Conservation (phyloP, 2,113 vertebrate genomes). For the Odontesthes bonariensis region DNA sequence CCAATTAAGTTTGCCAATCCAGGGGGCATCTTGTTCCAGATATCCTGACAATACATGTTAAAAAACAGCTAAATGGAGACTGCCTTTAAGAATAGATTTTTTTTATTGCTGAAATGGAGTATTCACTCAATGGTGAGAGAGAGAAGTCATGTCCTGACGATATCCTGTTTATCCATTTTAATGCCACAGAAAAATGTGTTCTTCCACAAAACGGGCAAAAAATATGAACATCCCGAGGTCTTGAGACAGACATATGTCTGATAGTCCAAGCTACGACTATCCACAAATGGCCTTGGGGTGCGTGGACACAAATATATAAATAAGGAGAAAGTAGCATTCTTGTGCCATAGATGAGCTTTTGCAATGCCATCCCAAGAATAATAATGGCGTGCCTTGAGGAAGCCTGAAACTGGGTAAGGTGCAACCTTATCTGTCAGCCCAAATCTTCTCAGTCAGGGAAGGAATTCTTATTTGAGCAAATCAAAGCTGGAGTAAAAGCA, state of each 20-base stretch:
- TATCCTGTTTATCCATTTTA: slow-evolving; percentile 7
- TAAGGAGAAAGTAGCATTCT: slow-evolving; percentile 37
- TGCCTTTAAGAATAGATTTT: neutral
- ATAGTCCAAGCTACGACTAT: neutral
- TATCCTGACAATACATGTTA: neutral
- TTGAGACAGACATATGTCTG: neutral
- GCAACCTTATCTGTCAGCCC: slow-evolving; percentile 46
- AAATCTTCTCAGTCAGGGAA: slow-evolving; percentile 39
- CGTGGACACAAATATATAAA: slow-evolving; percentile 48
- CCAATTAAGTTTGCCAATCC: too few relatives aligned
- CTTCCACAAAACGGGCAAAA: neutral
- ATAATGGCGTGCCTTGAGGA: slow-evolving; percentile 48
- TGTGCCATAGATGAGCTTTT: slow-evolving; percentile 51
- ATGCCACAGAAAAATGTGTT: neutral
- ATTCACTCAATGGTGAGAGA: slow-evolving; percentile 13
- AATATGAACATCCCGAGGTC: slow-evolving; percentile 22
- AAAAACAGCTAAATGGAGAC: neutral
- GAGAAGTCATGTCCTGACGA: neutral
- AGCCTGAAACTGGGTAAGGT: slow-evolving; percentile 42
- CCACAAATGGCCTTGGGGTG: slow-evolving; percentile 20
- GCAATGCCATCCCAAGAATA: slow-evolving; percentile 65
- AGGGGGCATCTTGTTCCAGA: neutral
- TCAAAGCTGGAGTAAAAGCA: neutral
- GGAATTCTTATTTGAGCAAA: slow-evolving; percentile 3
- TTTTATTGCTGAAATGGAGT: slow-evolving; percentile 5